Base-by-base conservation (phyloP, 2,113 vertebrate species). In the Aspiorhynchus laticeps region DNA sequence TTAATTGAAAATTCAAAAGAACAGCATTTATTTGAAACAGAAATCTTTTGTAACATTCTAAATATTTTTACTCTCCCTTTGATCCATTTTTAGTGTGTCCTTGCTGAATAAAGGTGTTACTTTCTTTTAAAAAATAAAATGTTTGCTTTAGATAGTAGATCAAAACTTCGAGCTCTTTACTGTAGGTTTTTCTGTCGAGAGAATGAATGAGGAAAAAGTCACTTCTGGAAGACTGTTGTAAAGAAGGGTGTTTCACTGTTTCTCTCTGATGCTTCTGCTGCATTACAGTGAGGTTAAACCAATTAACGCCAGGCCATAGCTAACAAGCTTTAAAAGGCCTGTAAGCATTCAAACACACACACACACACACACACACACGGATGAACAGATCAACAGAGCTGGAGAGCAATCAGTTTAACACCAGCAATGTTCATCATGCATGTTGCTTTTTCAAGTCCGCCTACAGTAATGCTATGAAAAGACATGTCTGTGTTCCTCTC, bases 261-360 rank as follows among this genome's bases (percentile, higher is more conserved):
- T 0, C 7, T 0, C 28, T 67, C 63, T 67, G 24, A 43, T 19
- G 74, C 80, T 84, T 86, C 80, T 87, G 76, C 86, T 87, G 80
- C 69, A 87, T 24, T 61, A 65, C 61, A 65, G 31, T 85, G 85
- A 80, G 85, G 87, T 90, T 90, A 87, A 90, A 87, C 85, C 85
- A 90, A 87, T 90, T 90, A 90, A 85, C 80, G 82, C 78, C 79
- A 88, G 78, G 78, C 85, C 77, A 88, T 86, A 83, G 28, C 85
- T 87, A 90, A 90, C 89, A 90, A 87, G 87, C 79, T 86, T 90
- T 88, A 79, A 88, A 90, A 90, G 85, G 61, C 85, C 69, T 84
- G 85, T 90, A 87, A 90, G 88, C 41, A 43, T 3, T 12, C 69
- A 38, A 26, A 75, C 21, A 71, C 69, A 71, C 69, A 38, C 67